A percentile compares a stretch with the other conserved stretches of the same genome.
These are phyloP conservation scores for Strix occidentalis DNA, from an alignment of 2,797 vertebrate species.

Conservation along the genomic window DNA sequence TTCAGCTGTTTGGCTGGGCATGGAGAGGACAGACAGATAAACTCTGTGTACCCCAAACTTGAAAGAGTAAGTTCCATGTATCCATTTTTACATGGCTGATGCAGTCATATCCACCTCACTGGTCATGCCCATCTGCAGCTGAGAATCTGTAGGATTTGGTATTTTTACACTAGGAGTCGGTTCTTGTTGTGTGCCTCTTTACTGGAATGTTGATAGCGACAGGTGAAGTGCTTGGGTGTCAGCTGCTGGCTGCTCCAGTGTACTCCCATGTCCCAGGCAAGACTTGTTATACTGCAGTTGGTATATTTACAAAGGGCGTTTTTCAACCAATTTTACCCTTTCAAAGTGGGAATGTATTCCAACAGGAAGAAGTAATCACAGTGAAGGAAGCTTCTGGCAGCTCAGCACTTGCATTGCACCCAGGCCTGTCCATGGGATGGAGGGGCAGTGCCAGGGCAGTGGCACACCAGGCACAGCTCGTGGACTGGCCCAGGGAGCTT, in stretches of 20 bases:
- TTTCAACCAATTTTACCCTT: neutral
- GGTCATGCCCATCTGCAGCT: neutral
- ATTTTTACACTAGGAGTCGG: neutral
- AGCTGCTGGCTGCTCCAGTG: neutral
- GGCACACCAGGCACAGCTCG: fast-evolving
- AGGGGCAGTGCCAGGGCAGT: fast-evolving
- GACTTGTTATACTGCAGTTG: neutral
- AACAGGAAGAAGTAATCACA: neutral
- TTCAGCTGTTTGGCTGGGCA: neutral
- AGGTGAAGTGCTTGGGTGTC: neutral
- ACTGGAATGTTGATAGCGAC: neutral
- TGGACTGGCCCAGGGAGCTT: neutral
- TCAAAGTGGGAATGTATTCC: neutral
- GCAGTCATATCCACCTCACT: neutral
- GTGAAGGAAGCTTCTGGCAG: neutral
- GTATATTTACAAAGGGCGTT: neutral
- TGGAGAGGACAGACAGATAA: neutral
- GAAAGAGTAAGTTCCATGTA: neutral
- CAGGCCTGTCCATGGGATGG: fast-evolving
- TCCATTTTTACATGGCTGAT: neutral
- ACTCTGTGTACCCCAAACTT: neutral
- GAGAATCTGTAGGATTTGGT: neutral
- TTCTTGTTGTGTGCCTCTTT: neutral
- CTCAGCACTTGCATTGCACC: fast-evolving
- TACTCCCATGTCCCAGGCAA: neutral